Percentiles rank a stretch among this genome's conserved stretches.
These are phyloP conservation scores for Girardinus metallicus DNA, from an alignment of 2,797 vertebrate genomes.

Conservation along the genomic window DNA sequence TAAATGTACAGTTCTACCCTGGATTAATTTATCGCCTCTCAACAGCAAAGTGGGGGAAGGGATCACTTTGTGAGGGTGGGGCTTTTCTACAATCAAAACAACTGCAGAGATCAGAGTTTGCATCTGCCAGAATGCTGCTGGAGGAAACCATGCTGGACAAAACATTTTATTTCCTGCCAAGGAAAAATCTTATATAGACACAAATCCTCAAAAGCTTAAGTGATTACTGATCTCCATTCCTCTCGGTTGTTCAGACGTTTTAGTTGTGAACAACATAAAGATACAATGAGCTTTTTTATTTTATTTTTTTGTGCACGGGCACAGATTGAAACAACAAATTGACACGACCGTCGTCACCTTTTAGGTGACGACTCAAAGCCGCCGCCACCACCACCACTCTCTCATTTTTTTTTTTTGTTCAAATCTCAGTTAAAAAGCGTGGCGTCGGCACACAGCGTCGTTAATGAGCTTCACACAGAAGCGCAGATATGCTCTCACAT, in stretches of 20 bases:
- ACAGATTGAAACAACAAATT: conserved; percentile 1
- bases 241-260: neutral
- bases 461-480: conserved; percentile 70
- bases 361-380: conserved; percentile 26
- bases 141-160: neutral
- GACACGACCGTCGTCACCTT: conserved; percentile 4
- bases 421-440: conserved; percentile 60
- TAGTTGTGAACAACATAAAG: neutral
- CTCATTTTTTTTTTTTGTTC: conserved; percentile 41
- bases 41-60: conserved; percentile 3
- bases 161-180: neutral
- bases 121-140: neutral
- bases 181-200: neutral
- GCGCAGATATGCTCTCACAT: conserved; percentile 28
- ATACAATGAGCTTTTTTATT: neutral
- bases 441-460: conserved; percentile 51
- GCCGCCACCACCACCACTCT: conserved; percentile 22
- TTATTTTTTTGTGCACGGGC: neutral
- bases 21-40: conserved; percentile 12
- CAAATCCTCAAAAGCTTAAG: too few relatives aligned
- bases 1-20: conserved; percentile 1
- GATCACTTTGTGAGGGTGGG: conserved; percentile 16
- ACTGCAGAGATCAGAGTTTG: neutral
- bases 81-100: conserved; percentile 4
- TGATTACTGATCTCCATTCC: conserved; percentile 23